A percentile compares a stretch with the other conserved stretches of the same genome.
phyloP scores from a whole-genome alignment of 2,113 vertebrate genomes.

The Saguinus imperator region DNA sequence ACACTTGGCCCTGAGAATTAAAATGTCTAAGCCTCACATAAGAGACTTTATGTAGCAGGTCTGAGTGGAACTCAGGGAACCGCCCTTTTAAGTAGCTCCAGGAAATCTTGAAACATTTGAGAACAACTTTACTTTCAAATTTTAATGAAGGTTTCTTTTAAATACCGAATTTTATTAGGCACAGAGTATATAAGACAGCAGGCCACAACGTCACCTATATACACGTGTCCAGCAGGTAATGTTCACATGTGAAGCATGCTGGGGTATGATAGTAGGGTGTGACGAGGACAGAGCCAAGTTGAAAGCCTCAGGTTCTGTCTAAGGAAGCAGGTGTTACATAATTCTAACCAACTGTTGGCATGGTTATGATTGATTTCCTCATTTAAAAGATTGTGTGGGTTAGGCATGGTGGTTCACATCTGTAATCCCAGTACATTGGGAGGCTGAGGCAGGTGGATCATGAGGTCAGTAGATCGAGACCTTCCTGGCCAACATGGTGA shows the following conservation, averaged over 20 bases:
- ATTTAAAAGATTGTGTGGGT: not conserved
- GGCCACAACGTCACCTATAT: not conserved
- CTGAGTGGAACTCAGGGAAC: not conserved
- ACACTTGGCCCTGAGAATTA: not conserved
- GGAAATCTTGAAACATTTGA: not conserved
- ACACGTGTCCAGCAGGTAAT: not conserved
- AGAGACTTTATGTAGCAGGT: not conserved
- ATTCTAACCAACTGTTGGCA: not conserved
- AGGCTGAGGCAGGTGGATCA: too few relatives aligned
- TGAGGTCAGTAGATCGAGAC: too few relatives aligned
- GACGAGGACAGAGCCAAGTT: not conserved
- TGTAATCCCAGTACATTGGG: too few relatives aligned
- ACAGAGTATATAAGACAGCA: not conserved
- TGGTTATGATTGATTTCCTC: not conserved
- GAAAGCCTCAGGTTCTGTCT: not conserved
- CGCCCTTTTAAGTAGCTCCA: not conserved
- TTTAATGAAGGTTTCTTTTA: not conserved
- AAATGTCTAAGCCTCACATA: not conserved
- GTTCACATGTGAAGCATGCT: not conserved
- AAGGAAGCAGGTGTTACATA: not conserved
- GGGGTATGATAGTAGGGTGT: too few relatives aligned
- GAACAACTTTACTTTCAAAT: not conserved
- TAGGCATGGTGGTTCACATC: too few relatives aligned
- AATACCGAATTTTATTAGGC: not conserved
- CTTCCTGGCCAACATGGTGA: too few relatives aligned